phyloP scores from a whole-genome alignment of 2,888 invertebrate genomes.

The Eurytoma californica region DNA sequence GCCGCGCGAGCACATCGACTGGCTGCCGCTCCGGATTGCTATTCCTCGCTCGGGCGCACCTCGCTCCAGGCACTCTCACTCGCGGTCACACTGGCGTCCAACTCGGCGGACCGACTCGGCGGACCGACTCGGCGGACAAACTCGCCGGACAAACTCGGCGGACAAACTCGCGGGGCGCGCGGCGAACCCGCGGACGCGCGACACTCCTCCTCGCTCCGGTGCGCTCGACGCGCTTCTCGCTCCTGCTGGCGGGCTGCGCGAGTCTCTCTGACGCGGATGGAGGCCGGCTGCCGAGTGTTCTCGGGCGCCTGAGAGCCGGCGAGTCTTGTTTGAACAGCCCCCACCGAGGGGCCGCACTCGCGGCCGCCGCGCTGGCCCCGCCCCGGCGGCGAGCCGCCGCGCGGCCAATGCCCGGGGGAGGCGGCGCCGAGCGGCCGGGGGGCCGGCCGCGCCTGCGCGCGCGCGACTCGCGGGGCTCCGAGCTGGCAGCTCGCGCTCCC shows the following conservation, averaged over 20 bases:
- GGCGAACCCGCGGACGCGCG: background rate
- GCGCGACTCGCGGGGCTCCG: background rate
- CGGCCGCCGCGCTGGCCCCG: constrained; percentile 37
- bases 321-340: constrained; percentile 73
- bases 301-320: constrained; percentile 71
- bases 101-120: background rate
- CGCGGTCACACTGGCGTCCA: background rate
- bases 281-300: constrained; percentile 74
- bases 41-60: too few species aligned
- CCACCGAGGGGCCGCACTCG: constrained; percentile 58
- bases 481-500: background rate
- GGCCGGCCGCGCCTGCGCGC: constrained; percentile 36
- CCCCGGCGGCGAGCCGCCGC: constrained; percentile 6
- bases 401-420: constrained; percentile 1
- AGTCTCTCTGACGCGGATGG: constrained; percentile 70
- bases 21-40: too few species aligned
- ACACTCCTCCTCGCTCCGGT: background rate
- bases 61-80: background rate
- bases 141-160: too few species aligned
- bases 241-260: constrained; percentile 34
- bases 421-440: background rate
- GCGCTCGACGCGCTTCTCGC: constrained; percentile 12
- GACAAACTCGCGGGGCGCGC: background rate
- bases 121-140: too few species aligned
- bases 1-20: background rate